Conservation (phyloP, 2,888 invertebrate genomes). For the Ornithoptera priamus region DNA sequence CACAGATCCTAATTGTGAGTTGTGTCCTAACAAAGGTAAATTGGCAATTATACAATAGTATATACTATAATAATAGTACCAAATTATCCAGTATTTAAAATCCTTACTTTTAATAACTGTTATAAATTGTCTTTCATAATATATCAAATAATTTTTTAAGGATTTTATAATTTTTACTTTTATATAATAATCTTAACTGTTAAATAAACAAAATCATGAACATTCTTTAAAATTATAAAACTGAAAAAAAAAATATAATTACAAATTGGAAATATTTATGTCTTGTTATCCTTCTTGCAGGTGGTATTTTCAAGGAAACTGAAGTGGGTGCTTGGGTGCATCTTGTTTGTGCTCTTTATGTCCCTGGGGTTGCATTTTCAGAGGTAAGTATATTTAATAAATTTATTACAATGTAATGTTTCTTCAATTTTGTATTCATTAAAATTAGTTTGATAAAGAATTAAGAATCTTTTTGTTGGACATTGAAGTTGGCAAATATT, state of each 20-base stretch:
- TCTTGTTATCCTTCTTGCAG: slow-evolving; percentile 50
- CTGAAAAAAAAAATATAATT: background rate
- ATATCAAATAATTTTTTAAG: too few relatives aligned
- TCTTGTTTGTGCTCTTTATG: slow-evolving; percentile 97
- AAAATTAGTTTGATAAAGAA: background rate
- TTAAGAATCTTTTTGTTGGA: background rate
- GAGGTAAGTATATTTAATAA: slow-evolving; percentile 80
- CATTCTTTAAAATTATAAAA: too few relatives aligned
- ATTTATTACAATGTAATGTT: too few relatives aligned
- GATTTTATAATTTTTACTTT: too few relatives aligned
- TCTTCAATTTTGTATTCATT: background rate
- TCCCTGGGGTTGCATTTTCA: slow-evolving; percentile 97
- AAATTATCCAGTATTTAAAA: background rate
- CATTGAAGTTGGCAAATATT: too few relatives aligned
- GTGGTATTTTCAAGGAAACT: slow-evolving; percentile 96
- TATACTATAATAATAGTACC: background rate
- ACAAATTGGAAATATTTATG: background rate
- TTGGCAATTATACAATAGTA: too few relatives aligned
- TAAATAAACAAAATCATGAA: background rate
- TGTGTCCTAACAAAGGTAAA: slow-evolving; percentile 93
- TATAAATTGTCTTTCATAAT: too few relatives aligned
- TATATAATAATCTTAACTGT: too few relatives aligned
- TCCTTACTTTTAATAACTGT: background rate
- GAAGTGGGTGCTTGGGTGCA: slow-evolving; percentile 99
- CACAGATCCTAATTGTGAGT: slow-evolving; percentile 93